Conservation (phyloP, 2,113 vertebrate genomes). For the Siniperca chuatsi region DNA sequence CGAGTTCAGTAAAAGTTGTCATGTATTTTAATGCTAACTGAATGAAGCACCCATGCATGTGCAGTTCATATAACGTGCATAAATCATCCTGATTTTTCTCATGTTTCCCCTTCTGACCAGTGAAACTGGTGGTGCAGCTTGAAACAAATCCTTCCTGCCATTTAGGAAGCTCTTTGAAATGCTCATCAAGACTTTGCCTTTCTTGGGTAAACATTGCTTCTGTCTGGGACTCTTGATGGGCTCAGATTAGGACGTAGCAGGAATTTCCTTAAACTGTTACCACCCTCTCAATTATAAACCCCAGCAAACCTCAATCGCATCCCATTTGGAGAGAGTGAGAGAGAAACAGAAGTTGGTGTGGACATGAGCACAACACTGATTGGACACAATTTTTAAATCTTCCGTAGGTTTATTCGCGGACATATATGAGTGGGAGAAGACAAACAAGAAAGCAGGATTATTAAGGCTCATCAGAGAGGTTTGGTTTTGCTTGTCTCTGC, state of each 20-base stretch:
- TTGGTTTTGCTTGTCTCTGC: neutral
- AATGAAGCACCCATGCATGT: no score
- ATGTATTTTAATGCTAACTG: neutral
- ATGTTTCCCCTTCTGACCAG: neutral
- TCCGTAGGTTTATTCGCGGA: neutral
- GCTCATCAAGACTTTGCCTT: conserved; percentile 60
- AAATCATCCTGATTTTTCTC: neutral
- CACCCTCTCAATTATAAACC: conserved; percentile 50
- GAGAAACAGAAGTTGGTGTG: neutral
- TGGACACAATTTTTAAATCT: neutral
- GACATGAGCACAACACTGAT: neutral
- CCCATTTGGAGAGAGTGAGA: conserved; percentile 2
- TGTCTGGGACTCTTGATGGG: conserved; percentile 54
- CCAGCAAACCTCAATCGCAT: neutral
- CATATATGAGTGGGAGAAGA: neutral
- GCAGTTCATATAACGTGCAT: neutral
- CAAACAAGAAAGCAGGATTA: neutral
- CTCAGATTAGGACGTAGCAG: conserved; percentile 64
- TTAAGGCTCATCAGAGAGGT: neutral
- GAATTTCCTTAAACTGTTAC: conserved; percentile 69
- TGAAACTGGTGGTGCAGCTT: conserved; percentile 13
- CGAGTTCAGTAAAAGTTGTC: neutral
- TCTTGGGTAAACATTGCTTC: conserved; percentile 64
- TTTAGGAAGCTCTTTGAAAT: conserved; percentile 67
- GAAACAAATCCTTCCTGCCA: conserved; percentile 68